Percentiles rank a stretch among this genome's conserved stretches.
These are phyloP conservation scores for Brachionus paranguensis DNA, from an alignment of 1,140 invertebrate genomes.

Conservation along the genomic window DNA sequence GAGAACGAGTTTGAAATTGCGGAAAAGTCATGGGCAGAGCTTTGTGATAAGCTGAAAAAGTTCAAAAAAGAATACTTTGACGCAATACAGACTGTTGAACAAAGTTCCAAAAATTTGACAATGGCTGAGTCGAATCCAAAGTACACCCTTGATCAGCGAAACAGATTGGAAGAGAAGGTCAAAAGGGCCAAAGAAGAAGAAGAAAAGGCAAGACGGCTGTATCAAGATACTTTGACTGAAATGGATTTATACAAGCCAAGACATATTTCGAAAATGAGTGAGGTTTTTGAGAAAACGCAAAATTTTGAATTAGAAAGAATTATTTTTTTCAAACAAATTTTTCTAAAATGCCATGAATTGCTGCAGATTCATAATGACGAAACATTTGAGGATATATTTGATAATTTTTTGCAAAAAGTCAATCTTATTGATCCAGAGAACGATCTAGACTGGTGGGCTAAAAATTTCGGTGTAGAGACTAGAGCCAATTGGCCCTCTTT, in stretches of 20 bases:
- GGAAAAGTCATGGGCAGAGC: conserved; percentile 93
- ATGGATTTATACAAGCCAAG: conserved; percentile 91
- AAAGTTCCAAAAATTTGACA: conserved; percentile 91
- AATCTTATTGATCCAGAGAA: not conserved
- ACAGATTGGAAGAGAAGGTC: conserved; percentile 85
- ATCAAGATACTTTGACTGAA: conserved; percentile 79
- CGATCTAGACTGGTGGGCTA: conserved; percentile 5
- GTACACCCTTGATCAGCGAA: conserved; percentile 89
- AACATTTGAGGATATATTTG: not conserved
- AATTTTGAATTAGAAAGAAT: conserved; percentile 81
- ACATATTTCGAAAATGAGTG: conserved; percentile 67
- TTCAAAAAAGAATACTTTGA: conserved; percentile 86
- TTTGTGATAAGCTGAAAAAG: conserved; percentile 75
- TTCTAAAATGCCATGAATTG: not conserved
- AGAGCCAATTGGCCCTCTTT: conserved; percentile 12
- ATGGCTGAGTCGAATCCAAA: conserved; percentile 85
- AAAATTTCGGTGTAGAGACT: conserved; percentile 12
- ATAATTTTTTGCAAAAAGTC: not conserved
- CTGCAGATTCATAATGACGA: conserved; percentile 23
- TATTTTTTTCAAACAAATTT: conserved; percentile 27
- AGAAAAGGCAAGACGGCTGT: conserved; percentile 80
- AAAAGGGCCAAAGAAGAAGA: conserved; percentile 87
- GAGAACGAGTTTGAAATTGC: conserved; percentile 57
- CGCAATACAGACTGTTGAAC: conserved; percentile 84
- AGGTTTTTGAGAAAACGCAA: conserved; percentile 89